These are phyloP conservation scores for Plectropomus leopardus DNA, from an alignment of 2,113 vertebrate genomes.

Conservation along the genomic window DNA sequence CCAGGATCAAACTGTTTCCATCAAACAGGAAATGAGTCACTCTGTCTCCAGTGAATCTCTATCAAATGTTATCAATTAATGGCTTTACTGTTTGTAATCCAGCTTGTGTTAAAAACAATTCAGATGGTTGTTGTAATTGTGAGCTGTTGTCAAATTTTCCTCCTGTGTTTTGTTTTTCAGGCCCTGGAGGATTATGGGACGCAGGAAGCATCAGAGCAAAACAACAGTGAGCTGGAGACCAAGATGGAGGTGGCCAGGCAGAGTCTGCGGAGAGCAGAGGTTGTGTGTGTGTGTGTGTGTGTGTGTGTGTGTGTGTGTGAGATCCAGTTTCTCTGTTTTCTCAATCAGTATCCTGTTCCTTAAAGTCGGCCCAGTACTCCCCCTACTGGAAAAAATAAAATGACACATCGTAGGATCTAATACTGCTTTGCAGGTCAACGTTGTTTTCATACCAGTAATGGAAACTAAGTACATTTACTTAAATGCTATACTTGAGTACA, in stretches of 20 bases:
- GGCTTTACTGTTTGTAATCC: not conserved
- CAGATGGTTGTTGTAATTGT: not conserved
- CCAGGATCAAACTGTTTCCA: constrained; percentile 3
- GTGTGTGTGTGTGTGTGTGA: not conserved
- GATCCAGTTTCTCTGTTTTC: constrained; percentile 15
- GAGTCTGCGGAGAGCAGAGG: constrained; percentile 94
- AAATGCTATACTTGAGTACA: no score
- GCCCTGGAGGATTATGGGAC: constrained; percentile 90
- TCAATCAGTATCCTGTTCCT: not conserved
- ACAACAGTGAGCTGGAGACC: constrained; percentile 89
- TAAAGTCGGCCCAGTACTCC: constrained; percentile 19
- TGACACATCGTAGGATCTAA: not conserved
- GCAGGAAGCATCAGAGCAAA: constrained; percentile 88
- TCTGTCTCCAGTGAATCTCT: not conserved
- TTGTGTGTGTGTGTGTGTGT: constrained; percentile 62
- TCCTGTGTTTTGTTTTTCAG: constrained; percentile 70
- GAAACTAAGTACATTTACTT: no score
- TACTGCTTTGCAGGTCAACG: no score
- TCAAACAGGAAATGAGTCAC: constrained; percentile 45
- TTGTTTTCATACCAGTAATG: no score
- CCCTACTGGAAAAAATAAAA: constrained; percentile 56
- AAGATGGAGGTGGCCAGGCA: constrained; percentile 93
- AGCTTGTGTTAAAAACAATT: not conserved
- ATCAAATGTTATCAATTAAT: not conserved
- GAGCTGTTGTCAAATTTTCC: not conserved